A percentile compares a stretch with the other conserved stretches of the same genome.
Conservation (phyloP, 2,888 invertebrate species). For the Aproaerema taeniolella region DNA sequence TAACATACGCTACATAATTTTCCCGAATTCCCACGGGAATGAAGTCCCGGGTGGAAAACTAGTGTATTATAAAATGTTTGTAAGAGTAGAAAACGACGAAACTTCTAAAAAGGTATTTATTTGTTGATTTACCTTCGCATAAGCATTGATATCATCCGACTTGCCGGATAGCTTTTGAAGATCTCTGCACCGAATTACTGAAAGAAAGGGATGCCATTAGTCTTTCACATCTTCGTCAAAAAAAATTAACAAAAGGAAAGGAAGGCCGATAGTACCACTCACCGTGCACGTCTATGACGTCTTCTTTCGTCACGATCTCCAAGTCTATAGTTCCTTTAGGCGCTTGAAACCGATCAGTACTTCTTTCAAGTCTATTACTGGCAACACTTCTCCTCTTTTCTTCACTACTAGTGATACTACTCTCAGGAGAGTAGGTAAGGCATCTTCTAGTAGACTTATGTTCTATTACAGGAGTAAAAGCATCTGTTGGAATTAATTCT, state of each 20-base stretch:
- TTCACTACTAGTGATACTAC: conserved; percentile 68
- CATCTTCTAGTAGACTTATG: conserved; percentile 74
- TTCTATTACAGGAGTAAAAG: conserved; percentile 64
- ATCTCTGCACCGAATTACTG: conserved; percentile 88
- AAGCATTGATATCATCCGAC: conserved; percentile 83
- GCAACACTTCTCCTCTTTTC: conserved; percentile 74
- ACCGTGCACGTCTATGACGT: conserved; percentile 83
- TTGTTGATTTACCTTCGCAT: conserved; percentile 89
- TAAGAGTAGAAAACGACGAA: too few relatives aligned
- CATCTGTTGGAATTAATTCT: conserved; percentile 52
- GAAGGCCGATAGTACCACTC: conserved; percentile 73
- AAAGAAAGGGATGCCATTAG: conserved; percentile 35
- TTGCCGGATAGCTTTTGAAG: conserved; percentile 82
- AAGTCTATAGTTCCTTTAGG: conserved; percentile 80
- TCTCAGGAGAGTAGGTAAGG: conserved; percentile 77
- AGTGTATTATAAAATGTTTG: too few relatives aligned
- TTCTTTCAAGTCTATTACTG: conserved; percentile 59
- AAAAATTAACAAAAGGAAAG: conserved; percentile 20
- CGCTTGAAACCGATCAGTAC: conserved; percentile 51
- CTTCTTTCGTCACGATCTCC: conserved; percentile 75
- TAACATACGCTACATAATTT: too few relatives aligned
- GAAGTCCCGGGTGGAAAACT: too few relatives aligned
- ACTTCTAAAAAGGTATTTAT: too few relatives aligned
- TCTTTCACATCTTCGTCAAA: conserved; percentile 7
- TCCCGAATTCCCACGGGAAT: too few relatives aligned